Evolutionary conservation across 2,888 invertebrate species (phyloP), one percentile per base, ranked within the genome.

Genomic region (Carterocephalus palaemon): DNA sequence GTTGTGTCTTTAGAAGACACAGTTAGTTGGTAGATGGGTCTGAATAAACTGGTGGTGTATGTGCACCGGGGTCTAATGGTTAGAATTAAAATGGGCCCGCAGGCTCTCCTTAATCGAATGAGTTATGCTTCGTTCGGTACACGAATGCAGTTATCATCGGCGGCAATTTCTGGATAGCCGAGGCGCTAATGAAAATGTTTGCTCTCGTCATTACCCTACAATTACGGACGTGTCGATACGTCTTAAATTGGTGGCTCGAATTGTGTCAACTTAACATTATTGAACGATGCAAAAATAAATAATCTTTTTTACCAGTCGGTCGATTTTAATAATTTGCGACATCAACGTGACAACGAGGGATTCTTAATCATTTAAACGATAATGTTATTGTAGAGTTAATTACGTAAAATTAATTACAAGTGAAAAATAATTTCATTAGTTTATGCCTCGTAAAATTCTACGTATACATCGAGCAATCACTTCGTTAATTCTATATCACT

Each of bases 51-150:
- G 62, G 59, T 34, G 22, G 38, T 47, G 41, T 37, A 48, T 47
- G 8, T 36, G 36, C 33, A 43, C 6, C 13, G 38, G 36, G 28
- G 36, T 36, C 28, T 43, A 22, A n/a, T 56, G 56, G 64, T 60
- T 55, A 60, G 62, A 69, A 68, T 23, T 45, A 45, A 71, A 67
- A 67, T 57, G 54, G 53, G 58, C 83, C 85, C 82, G 81, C 85
- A 83, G 80, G 61, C 64, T 53, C 51, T 51, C 46, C 60, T 77
- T 80, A 84, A 85, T 81, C 76, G 71, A 83, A 84, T 85, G 81
- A 84, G 83, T 80, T 83, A 83, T 76, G 84, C 75, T 74, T 81
- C 70, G 78, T 84, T 73, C 64, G 49, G 26, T 62, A 47, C 55
- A 54, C 60, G 65, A 68, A 70, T 73, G 72, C 70, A 73, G 78